Conservation (phyloP, 2,113 vertebrate species). For the Marcusenius ussheri region DNA sequence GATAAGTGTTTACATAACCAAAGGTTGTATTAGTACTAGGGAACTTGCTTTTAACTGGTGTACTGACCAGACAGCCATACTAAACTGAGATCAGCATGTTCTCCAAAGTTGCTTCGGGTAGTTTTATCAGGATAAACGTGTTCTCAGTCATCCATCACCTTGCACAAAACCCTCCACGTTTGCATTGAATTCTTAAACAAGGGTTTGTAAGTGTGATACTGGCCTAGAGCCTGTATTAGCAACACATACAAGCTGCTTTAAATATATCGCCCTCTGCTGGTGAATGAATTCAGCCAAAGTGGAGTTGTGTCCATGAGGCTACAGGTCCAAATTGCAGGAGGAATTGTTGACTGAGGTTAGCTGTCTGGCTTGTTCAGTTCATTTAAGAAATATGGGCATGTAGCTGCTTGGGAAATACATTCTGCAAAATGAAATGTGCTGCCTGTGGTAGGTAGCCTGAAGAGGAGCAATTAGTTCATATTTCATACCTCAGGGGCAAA, state of each 20-base stretch:
- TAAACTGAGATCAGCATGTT: background rate
- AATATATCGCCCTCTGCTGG: background rate
- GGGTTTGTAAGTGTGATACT: background rate
- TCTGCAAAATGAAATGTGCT: background rate
- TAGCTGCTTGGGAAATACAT: background rate
- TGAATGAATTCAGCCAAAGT: background rate
- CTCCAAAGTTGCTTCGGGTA: background rate
- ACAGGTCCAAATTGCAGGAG: background rate
- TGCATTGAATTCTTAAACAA: background rate
- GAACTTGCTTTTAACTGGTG: background rate
- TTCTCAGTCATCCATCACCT: background rate
- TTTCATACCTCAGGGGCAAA: constrained; percentile 10
- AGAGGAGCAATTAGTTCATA: background rate
- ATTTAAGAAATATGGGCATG: background rate
- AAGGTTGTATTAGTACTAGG: constrained; percentile 22
- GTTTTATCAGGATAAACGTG: background rate
- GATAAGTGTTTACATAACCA: constrained; percentile 20
- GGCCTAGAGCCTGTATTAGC: background rate
- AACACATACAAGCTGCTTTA: background rate
- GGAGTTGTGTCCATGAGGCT: background rate
- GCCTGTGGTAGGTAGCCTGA: background rate
- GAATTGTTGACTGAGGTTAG: too few species aligned
- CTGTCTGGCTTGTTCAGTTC: background rate
- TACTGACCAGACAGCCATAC: constrained; percentile 19
- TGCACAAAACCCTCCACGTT: background rate